Evolutionary conservation across 2,797 vertebrate species (phyloP), one percentile per base, ranked within the genome.

Genomic region (Microctenopoma lineatum): DNA sequence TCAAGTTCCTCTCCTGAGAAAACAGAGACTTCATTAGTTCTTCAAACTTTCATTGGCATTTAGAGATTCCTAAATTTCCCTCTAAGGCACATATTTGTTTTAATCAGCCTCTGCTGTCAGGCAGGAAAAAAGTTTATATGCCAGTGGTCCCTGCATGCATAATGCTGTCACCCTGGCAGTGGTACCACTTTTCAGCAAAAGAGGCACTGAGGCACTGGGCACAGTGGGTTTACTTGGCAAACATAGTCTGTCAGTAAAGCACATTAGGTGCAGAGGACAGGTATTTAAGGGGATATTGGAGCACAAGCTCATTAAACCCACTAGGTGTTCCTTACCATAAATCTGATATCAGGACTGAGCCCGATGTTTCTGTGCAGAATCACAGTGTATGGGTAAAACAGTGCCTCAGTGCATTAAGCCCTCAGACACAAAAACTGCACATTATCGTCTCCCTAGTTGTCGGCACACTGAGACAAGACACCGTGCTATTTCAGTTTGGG

Each of bases 161-260:
- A 86, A 87, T 79, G 65, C 79, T 88, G 76, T 82, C 84, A 87
- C 76, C 86, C 78, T 83, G 81, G 77, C 80, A 75, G 41, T n/a
- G 50, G 32, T 63, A 46, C 58, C 58, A 79, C 54, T 41, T 51
- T 41, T 63, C 59, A 82, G 87, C 85, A 89, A 87, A 90, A 74
- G 52, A 70, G 41, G 42, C 63, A 66, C 57, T 63, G 59, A 76
- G 59, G 76, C 70, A 55, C 18, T 13, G 45, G 83, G 61, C 58
- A 59, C 69, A 59, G 60, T 57, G 58, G 71, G 68, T 79, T 61
- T 46, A n/a, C 46, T 54, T 79, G 61, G 77, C 69, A 70, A 77
- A 45, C 26, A 66, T 41, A 57, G 71, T 64, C 44, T 55, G 59
- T 72, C 66, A 61, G 76, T 56, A 66, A 55, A 60, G 53, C 69